A percentile compares a stretch with the other conserved stretches of the same genome.
Evolutionary conservation across 2,888 invertebrate genomes (phyloP).

Genomic region (Sympetrum striolatum): DNA sequence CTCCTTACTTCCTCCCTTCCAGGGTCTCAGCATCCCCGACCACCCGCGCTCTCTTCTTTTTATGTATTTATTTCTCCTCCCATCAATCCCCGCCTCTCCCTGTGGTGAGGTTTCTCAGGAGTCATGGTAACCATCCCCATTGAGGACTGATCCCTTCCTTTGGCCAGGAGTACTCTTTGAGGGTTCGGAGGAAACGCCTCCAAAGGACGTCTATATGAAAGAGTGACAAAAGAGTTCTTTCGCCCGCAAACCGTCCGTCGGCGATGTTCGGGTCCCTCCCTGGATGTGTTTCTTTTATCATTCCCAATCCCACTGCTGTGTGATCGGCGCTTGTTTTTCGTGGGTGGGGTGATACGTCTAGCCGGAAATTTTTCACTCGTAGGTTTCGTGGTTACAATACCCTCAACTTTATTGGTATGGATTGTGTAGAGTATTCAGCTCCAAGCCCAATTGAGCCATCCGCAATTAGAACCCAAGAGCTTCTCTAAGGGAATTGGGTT

Average conservation of each 20-base stretch:
- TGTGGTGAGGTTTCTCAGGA: conserved; percentile 32
- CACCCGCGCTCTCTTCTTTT: background rate
- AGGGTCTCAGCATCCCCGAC: too few relatives aligned
- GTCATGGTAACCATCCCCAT: conserved; percentile 21
- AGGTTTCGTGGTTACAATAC: too few relatives aligned
- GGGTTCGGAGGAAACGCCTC: background rate
- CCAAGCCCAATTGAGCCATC: too few relatives aligned
- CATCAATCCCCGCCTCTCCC: background rate
- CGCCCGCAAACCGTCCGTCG: background rate
- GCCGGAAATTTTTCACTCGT: too few relatives aligned
- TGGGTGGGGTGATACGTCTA: too few relatives aligned
- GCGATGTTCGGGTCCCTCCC: background rate
- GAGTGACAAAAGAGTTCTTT: background rate
- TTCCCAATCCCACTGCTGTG: background rate
- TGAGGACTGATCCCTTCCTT: conserved; percentile 21
- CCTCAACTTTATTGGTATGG: too few relatives aligned
- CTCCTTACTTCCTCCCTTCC: background rate
- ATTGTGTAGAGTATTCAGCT: too few relatives aligned
- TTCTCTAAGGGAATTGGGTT: too few relatives aligned
- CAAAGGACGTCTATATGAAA: background rate
- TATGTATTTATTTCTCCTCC: background rate
- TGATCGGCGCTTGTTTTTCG: background rate
- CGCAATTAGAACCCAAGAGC: too few relatives aligned
- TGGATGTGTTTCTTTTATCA: background rate
- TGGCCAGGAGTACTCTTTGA: background rate